Evolutionary conservation across 1,140 invertebrate genomes (phyloP).

Genomic region (Brachionus paranguensis): DNA sequence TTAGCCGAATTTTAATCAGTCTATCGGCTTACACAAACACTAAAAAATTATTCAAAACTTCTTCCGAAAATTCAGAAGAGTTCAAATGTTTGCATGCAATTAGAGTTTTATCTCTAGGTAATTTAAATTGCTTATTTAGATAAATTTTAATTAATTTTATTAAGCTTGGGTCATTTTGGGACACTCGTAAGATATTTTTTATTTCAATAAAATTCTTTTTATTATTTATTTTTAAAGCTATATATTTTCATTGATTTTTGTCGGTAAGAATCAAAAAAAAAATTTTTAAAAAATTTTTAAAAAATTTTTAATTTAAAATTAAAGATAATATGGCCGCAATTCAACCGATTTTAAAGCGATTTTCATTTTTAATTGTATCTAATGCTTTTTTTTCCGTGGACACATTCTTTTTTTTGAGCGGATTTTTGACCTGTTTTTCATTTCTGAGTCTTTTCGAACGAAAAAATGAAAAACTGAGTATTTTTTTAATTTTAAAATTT

Average conservation of each 20-base stretch:
- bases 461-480: slow-evolving; percentile 15
- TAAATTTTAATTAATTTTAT: slow-evolving; percentile 43
- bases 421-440: slow-evolving; percentile 60
- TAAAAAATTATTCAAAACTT: neutral
- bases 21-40: slow-evolving; percentile 26
- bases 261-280: neutral
- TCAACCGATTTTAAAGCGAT: slow-evolving; percentile 41
- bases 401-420: slow-evolving; percentile 75
- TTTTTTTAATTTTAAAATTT: neutral
- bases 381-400: slow-evolving; percentile 85
- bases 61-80: neutral
- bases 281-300: too few species aligned
- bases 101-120: slow-evolving; percentile 15
- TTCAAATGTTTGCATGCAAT: slow-evolving; percentile 22
- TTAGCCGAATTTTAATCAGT: neutral
- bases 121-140: neutral
- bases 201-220: too few species aligned
- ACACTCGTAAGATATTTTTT: slow-evolving; percentile 62
- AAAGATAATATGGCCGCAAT: slow-evolving; percentile 41
- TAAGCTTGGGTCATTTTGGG: slow-evolving; percentile 79
- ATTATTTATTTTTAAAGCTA: slow-evolving; percentile 41
- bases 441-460: slow-evolving; percentile 57
- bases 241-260: neutral
- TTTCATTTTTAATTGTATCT: slow-evolving; percentile 46
- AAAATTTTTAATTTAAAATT: neutral